Conservation (phyloP, 2,113 vertebrate species). For the Vombatus ursinus region DNA sequence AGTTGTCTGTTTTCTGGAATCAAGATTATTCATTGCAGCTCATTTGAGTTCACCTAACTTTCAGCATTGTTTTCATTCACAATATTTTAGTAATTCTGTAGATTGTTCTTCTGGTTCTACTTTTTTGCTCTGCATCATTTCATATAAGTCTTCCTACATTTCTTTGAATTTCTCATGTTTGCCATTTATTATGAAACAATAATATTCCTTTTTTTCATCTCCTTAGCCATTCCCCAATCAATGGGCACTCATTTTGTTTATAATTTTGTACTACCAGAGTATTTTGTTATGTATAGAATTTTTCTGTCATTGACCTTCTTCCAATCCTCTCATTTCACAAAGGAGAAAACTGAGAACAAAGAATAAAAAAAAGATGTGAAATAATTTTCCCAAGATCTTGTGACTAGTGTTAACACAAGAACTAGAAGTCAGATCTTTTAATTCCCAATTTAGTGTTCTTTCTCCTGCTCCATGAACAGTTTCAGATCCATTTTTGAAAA, state of each 20-base stretch:
- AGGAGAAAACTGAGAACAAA: neutral
- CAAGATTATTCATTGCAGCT: neutral
- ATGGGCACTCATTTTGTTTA: neutral
- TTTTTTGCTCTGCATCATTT: neutral
- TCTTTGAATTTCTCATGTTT: neutral
- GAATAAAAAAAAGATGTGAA: neutral
- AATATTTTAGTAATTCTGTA: neutral
- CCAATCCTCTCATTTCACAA: neutral
- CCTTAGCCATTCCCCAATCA: neutral
- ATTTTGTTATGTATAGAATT: neutral
- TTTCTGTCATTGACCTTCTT: neutral
- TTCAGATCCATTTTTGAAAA: neutral
- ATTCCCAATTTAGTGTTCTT: neutral
- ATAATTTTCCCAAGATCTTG: neutral
- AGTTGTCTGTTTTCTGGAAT: neutral
- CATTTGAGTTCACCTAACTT: neutral
- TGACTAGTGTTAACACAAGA: neutral
- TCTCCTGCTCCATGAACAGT: neutral
- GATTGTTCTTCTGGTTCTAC: neutral
- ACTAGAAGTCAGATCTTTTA: neutral
- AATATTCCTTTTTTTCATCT: neutral
- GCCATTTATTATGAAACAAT: neutral
- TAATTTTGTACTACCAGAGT: neutral
- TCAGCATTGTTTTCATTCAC: neutral
- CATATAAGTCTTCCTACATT: neutral